A percentile compares a stretch with the other conserved stretches of the same genome.
phyloP scores from a whole-genome alignment of 2,888 invertebrate species.

The Chrysotoxum bicinctum region DNA sequence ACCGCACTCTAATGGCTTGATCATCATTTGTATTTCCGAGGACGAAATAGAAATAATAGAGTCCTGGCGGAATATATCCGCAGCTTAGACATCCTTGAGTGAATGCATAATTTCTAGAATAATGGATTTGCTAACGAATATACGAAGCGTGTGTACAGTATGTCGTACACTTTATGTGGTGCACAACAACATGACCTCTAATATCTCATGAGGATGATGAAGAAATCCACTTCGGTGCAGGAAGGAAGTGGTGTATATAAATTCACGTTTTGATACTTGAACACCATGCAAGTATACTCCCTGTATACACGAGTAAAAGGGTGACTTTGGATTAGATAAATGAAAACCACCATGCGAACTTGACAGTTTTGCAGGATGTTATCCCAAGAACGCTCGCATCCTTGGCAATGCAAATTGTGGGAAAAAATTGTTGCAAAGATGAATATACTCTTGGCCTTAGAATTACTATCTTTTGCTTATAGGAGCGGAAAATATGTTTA shows the following conservation, averaged over 20 bases:
- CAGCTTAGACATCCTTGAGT: slow-evolving; percentile 57
- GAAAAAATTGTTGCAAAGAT: slow-evolving; percentile 31
- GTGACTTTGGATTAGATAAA: slow-evolving; percentile 59
- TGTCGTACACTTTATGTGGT: slow-evolving; percentile 5
- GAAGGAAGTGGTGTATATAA: slow-evolving; percentile 61
- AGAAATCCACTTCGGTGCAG: slow-evolving; percentile 66
- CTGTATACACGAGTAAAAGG: slow-evolving; percentile 2
- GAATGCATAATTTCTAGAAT: slow-evolving; percentile 56
- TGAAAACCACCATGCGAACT: slow-evolving; percentile 66
- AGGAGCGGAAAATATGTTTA: slow-evolving; percentile 53
- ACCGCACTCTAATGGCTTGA: slow-evolving; percentile 47
- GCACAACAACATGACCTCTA: slow-evolving; percentile 41
- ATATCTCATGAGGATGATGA: slow-evolving; percentile 59
- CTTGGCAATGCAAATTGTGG: slow-evolving; percentile 66
- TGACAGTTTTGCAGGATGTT: slow-evolving; percentile 50
- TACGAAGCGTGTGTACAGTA: neutral
- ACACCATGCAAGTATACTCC: slow-evolving; percentile 22
- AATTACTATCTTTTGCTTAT: slow-evolving; percentile 35
- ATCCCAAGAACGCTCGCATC: slow-evolving; percentile 34
- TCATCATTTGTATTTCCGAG: slow-evolving; percentile 16
- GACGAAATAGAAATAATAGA: slow-evolving; percentile 6
- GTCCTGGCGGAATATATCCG: slow-evolving; percentile 53
- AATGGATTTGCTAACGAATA: slow-evolving; percentile 8
- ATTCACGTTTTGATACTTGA: slow-evolving; percentile 55
- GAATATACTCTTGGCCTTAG: slow-evolving; percentile 45